Evolutionary conservation across 2,113 vertebrate species (phyloP), one percentile per base, ranked within the genome.

Genomic region (Ailurus styani): DNA sequence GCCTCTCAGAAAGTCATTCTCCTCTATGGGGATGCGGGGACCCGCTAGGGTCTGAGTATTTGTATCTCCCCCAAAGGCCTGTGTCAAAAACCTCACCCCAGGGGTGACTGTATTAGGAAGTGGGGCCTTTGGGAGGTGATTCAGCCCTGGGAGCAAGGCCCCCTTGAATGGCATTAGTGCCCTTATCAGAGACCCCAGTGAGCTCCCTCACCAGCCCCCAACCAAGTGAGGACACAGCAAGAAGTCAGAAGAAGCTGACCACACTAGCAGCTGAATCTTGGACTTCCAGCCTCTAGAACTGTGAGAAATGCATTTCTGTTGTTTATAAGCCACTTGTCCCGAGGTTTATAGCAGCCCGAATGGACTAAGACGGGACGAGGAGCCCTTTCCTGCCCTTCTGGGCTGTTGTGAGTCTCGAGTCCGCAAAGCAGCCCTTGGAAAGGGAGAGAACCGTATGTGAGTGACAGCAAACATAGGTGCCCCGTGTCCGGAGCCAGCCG

Each of bases 191-290:
- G 52, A 9, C 20, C 21, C 8, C 50, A 34, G 12, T 17, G 66
- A 42, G 42, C 20, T n/a, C 2, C 45, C 55, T 83, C 31, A 13
- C 29, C 27, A 23, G 9, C 21, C 27, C 45, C 21, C 45, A 2
- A 31, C 52, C 10, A 1, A 0, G 3, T 8, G 54, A 17, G 14
- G 34, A 73, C n/a, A 5, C 5, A 42, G 45, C 3, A 21, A 15
- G 21, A 64, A 81, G 77, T 52, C 14, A 0, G 66, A 42, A 73
- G 40, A 15, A 47, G 17, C 18, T 9, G 1, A 7, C 6, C n/a
- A 5, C 4, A 11, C 66, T 7, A 3, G 37, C 54, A 31, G 25
- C 31, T 8, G 42, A 2, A 25, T 64, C 68, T 45, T 84, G 15
- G 4, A 27, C 47, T 17, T 29, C 14, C 21, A 55, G 6, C 25